These are phyloP conservation scores for Lasiurus cinereus DNA, from an alignment of 2,113 vertebrate genomes.

Conservation along the genomic window DNA sequence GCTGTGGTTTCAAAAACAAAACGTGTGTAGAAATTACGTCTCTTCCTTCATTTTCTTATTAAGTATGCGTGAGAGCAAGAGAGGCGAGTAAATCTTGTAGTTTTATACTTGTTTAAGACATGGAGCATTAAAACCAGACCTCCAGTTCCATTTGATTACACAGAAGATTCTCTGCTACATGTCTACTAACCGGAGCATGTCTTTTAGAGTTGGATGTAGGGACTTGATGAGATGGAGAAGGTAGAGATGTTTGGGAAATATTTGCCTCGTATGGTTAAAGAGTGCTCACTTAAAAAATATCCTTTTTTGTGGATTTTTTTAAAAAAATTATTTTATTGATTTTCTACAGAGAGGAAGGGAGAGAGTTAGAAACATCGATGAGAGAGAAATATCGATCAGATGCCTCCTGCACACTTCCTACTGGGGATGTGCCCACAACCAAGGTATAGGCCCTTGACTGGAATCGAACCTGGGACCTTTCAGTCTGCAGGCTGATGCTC, in stretches of 20 bases:
- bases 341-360: no score
- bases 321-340: no score
- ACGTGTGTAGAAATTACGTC: constrained; percentile 17
- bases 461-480: no score
- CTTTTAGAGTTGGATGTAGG: neutral
- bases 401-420: no score
- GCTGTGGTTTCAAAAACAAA: constrained; percentile 59
- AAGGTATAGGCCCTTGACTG: no score
- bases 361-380: no score
- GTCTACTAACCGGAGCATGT: neutral
- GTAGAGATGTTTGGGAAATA: neutral
- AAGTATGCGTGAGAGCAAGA: neutral
- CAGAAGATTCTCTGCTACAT: neutral
- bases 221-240: neutral
- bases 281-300: constrained; percentile 18
- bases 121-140: neutral
- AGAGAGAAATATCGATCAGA: no score
- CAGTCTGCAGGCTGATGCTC: no score
- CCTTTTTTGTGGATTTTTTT: neutral
- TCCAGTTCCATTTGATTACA: neutral
- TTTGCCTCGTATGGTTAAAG: neutral
- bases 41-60: constrained; percentile 52
- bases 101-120: neutral
- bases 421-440: no score
- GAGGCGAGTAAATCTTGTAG: neutral